Percentiles rank a stretch among this genome's conserved stretches.
These are phyloP conservation scores for Esperia sulphurella DNA, from an alignment of 2,888 invertebrate genomes.

Conservation along the genomic window DNA sequence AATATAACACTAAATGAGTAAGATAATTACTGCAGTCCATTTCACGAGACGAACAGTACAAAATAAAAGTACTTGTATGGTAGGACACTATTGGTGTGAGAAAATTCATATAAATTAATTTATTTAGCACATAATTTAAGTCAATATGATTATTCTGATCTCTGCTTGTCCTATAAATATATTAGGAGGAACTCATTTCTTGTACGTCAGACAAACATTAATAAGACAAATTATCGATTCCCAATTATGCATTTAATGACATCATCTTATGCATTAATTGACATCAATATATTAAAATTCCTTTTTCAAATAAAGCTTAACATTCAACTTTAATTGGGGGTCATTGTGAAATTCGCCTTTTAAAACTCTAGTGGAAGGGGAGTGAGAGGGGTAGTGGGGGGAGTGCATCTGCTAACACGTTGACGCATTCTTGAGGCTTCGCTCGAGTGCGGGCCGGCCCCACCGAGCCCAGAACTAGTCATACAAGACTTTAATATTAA, in stretches of 20 bases:
- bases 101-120: no score
- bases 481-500: not conserved
- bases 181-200: no score
- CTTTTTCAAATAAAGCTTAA: slow-evolving; percentile 1
- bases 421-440: slow-evolving; percentile 74
- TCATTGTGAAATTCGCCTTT: slow-evolving; percentile 38
- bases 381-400: slow-evolving; percentile 26
- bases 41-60: no score
- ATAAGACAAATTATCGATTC: no score
- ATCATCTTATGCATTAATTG: not conserved
- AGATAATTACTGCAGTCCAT: no score
- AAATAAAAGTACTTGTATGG: no score
- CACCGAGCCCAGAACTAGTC: not conserved
- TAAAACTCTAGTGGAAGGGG: slow-evolving; percentile 28
- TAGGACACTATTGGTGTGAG: no score
- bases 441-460: slow-evolving; percentile 35
- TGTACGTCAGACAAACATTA: no score
- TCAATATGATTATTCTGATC: no score
- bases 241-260: not conserved
- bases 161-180: no score
- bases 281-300: not conserved
- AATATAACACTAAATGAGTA: no score
- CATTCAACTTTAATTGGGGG: slow-evolving; percentile 22
- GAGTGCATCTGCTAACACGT: slow-evolving; percentile 61
- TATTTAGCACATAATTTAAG: no score